Base-by-base conservation (phyloP, 2,888 invertebrate species). In the Schizaphis graminum region DNA sequence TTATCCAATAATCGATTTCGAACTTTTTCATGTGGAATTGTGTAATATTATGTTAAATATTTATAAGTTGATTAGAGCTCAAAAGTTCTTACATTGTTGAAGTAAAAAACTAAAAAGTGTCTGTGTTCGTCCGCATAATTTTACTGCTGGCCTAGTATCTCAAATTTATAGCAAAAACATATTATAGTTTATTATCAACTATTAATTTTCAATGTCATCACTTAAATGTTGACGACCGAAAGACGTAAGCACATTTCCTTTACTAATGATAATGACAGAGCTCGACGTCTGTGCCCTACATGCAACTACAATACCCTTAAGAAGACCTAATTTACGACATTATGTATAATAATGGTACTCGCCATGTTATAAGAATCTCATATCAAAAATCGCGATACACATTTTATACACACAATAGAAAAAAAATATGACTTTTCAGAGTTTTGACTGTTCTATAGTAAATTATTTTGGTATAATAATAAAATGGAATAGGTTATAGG, bases 181-280 rank as follows among this genome's bases (percentile, higher is more conserved):
- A n/a, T 56, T 53, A 44, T 91, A 91, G 35, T 56, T 49, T 28
- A 91, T 91, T n/a, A 49, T 85, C 85, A 44, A 91, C 85, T 44
- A 53, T 88, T 49, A 5, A n/a, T 93, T 67, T 93, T 93, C 35
- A 67, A 93, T 84, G 85, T 89, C 47, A 84, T 93, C 84, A n/a
- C 85, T 84, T 84, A 35, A 35, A 77, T 77, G 77, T 77, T 21
- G 35, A 77, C 21, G 77, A 35, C 16, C 21, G 21, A 77, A 77
- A 35, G 67, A 77, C 35, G 67, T 77, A 35, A 77, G 16, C 77
- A 35, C 0, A 21, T 77, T 77, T 35, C 2, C 77, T 77, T 35
- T 21, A 77, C 35, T 77, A 77, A 21, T 77, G 77, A 77, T 77
- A 77, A 77, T 77, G 77, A 35, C 11, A 7, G 35, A 77, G 35